These are phyloP conservation scores for Morone chrysops DNA, from an alignment of 2,113 vertebrate genomes.

Conservation along the genomic window DNA sequence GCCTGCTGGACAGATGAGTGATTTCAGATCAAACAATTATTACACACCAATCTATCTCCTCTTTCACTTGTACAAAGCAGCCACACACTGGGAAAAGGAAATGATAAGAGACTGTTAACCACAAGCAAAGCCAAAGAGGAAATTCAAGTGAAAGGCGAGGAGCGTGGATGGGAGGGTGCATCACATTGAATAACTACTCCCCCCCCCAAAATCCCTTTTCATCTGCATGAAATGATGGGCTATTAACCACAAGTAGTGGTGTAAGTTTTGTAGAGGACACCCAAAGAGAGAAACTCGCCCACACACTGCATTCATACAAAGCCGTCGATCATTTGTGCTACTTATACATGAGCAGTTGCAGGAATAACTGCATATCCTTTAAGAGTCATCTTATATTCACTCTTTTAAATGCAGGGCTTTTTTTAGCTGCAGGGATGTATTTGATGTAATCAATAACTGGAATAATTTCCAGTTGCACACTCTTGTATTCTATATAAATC, in stretches of 20 bases:
- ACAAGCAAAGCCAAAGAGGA: conserved; percentile 50
- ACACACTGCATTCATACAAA: not conserved
- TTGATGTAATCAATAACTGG: not conserved
- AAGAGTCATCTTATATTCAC: not conserved
- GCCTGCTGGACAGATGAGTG: conserved; percentile 23
- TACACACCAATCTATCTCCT: conserved; percentile 31
- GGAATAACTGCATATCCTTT: not conserved
- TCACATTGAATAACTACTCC: conserved; percentile 63
- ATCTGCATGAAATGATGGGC: conserved; percentile 52
- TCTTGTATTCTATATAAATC: not conserved
- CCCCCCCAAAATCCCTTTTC: conserved; percentile 44
- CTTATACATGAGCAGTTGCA: not conserved
- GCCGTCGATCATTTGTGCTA: not conserved
- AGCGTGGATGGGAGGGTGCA: conserved; percentile 40
- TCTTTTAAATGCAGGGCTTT: not conserved
- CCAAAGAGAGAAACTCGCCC: not conserved
- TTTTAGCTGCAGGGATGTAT: conserved; percentile 11
- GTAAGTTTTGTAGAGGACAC: not conserved
- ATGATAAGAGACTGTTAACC: conserved; percentile 51
- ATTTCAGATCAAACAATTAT: conserved; percentile 49
- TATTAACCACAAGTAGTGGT: conserved; percentile 41
- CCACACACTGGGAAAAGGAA: conserved; percentile 26
- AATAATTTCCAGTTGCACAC: not conserved
- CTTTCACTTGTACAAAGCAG: conserved; percentile 34
- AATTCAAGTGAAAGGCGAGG: conserved; percentile 55